Base-by-base conservation (phyloP, 2,888 invertebrate species). In the Metacarcinus magister region DNA sequence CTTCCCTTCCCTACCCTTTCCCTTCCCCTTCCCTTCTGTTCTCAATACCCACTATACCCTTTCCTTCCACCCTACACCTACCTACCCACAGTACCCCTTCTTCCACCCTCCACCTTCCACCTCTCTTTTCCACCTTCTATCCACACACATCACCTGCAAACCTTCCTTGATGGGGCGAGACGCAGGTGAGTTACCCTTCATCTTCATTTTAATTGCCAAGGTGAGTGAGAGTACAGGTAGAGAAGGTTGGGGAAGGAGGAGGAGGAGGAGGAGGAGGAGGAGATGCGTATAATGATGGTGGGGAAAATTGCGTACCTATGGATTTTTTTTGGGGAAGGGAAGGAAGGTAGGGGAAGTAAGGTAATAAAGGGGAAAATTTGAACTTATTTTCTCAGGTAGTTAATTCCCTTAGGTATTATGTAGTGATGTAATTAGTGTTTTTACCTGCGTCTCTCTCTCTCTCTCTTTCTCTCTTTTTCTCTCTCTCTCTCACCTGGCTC, bases 401-500 rank as follows among this genome's bases (percentile, higher is more conserved):
- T 32, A 82, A 82, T 82, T 82, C 32, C 32, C 82, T 32, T 32
- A 82, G 82, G 32, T 82, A 82, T 82, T 82, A 82, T 82, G 82
- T 32, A 32, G 82, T 82, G 82, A 82, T 82, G 8, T 82, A 82
- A 82, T 82, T 82, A 82, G 32, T 28, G 82, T 82, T 82, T 82
- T 82, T 82, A 23, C 82, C 13, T 23, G 10, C 32, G 82, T 32
- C 32, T 19, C 0, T 39, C 39, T 39, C 39, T 39, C 39, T 39
- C 39, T 39, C 39, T 39, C 39, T 39, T 2, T 54, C 54, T 0
- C 54, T 19, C 54, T 32, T n/a, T n/a, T n/a, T n/a, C n/a, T n/a
- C 39, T 39, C 54, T 54, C 54, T 0, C 54, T 19, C 54, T 32
- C 32, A 32, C 82, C 82, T 82, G 82, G 32, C 82, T 32, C 82